Evolutionary conservation across 2,797 vertebrate genomes (phyloP), one percentile per base, ranked within the genome.

Genomic region (Pogonophryne albipinna): DNA sequence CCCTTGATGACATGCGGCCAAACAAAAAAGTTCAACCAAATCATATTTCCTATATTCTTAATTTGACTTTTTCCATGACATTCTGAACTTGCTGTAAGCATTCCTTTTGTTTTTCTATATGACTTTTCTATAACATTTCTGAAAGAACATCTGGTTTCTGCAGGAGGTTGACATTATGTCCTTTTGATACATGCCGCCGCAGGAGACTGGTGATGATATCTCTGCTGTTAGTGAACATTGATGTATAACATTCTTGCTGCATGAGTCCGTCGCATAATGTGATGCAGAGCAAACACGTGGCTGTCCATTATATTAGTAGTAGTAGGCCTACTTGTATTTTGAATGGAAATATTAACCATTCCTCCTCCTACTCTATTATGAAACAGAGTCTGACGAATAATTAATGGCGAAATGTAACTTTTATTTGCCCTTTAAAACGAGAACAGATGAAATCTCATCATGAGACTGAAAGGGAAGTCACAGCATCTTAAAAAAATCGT

Each of bases 111-210:
- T 9, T 38, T 38, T 38, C 8, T 38, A 42, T n/a, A 38, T 60
- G 46, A 16, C 16, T 15, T 38, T 10, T 49, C 50, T 60, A 6
- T 66, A 27, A 49, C 44, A 46, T 76, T 71, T 62, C 62, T 61
- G 45, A 42, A 60, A 34, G 52, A 68, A 84, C 83, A 89, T 86
- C 65, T 87, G 78, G 46, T 76, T 83, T 59, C 41, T 58, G 46
- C 49, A 60, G 41, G 14, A 34, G 16, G 20, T 10, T 56, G 51
- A 4, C 55, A 82, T 89, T 82, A 73, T 46, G 13, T 56, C 2
- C 60, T 66, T 79, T 41, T 3, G 19, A 38, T 34, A 42, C 38
- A 71, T 17, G 57, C 67, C 71, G 67, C 74, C 59, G 14, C 64
- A 49, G 58, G 52, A 74, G 69, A 64, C 69, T 72, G 73, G 56